Evolutionary conservation across 2,888 invertebrate species (phyloP).

Genomic region (Teleogryllus oceanicus): DNA sequence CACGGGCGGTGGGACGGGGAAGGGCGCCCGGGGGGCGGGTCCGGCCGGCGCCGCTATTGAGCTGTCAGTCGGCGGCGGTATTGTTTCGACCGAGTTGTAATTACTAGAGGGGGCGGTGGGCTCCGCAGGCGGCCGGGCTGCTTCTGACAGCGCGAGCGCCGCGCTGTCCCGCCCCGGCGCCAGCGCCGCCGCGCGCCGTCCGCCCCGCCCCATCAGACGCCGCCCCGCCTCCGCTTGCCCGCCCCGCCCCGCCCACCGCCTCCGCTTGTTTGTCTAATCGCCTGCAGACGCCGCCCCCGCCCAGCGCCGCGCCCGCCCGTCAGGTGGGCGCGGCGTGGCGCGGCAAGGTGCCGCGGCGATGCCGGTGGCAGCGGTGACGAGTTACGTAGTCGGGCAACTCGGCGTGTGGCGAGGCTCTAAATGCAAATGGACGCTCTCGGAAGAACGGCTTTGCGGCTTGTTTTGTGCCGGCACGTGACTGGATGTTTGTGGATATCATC

Average conservation of each 20-base stretch:
- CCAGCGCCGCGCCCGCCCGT: background rate
- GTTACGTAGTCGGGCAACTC: too few relatives aligned
- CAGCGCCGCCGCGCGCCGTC: background rate
- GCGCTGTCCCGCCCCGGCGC: background rate
- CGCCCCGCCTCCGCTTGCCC: background rate
- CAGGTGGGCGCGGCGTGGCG: background rate
- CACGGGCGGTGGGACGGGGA: too few relatives aligned
- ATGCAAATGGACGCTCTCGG: too few relatives aligned
- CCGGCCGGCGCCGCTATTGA: background rate
- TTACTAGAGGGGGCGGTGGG: background rate
- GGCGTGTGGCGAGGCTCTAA: too few relatives aligned
- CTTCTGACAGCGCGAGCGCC: background rate
- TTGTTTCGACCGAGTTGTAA: slow-evolving; percentile 18
- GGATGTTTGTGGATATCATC: too few relatives aligned
- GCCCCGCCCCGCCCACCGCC: background rate
- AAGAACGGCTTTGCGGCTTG: too few relatives aligned
- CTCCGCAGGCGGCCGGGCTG: background rate
- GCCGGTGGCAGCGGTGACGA: too few relatives aligned
- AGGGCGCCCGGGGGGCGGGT: too few relatives aligned
- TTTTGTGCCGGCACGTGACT: too few relatives aligned
- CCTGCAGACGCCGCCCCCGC: background rate
- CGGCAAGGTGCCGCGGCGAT: background rate
- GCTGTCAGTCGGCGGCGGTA: slow-evolving; percentile 9
- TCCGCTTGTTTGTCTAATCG: slow-evolving; percentile 18
- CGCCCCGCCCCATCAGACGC: background rate